These are phyloP conservation scores for Spisula solida DNA, from an alignment of 2,888 invertebrate genomes.

Conservation along the genomic window DNA sequence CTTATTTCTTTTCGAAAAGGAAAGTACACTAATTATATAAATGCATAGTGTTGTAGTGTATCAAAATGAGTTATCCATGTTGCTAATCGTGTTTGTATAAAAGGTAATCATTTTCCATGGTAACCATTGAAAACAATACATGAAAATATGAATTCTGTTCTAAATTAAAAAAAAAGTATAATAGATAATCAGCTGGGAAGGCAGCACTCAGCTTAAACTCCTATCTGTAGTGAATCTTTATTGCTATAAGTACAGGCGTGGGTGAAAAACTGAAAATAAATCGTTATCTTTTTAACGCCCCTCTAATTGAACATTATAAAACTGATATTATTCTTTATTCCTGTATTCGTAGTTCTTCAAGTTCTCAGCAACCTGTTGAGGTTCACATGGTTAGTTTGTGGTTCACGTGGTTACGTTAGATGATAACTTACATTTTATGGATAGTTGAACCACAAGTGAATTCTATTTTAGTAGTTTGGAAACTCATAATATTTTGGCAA, in stretches of 20 bases:
- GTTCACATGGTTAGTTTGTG: not conserved
- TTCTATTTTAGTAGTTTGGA: slow-evolving; percentile 3
- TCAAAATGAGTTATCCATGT: not conserved
- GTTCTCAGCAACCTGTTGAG: not conserved
- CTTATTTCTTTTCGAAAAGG: too few relatives aligned
- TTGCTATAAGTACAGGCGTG: not conserved
- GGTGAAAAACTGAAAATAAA: slow-evolving; percentile 13
- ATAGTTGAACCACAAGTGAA: slow-evolving; percentile 22
- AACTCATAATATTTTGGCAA: slow-evolving; percentile 12
- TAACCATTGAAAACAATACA: too few relatives aligned
- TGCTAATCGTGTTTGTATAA: not conserved
- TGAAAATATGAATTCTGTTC: not conserved
- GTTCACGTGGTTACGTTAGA: not conserved
- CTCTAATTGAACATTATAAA: not conserved
- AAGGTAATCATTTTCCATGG: not conserved
- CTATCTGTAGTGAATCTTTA: not conserved
- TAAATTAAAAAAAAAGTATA: not conserved
- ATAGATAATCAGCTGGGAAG: too few relatives aligned
- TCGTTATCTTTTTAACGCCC: not conserved
- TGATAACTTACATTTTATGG: slow-evolving; percentile 9
- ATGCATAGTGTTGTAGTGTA: not conserved
- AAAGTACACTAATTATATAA: too few relatives aligned
- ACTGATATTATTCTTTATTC: not conserved
- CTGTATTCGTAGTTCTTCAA: too few relatives aligned
- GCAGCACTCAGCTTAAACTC: too few relatives aligned